A percentile compares a stretch with the other conserved stretches of the same genome.
Evolutionary conservation across 2,113 vertebrate genomes (phyloP).

Genomic region (Engystomops pustulosus): DNA sequence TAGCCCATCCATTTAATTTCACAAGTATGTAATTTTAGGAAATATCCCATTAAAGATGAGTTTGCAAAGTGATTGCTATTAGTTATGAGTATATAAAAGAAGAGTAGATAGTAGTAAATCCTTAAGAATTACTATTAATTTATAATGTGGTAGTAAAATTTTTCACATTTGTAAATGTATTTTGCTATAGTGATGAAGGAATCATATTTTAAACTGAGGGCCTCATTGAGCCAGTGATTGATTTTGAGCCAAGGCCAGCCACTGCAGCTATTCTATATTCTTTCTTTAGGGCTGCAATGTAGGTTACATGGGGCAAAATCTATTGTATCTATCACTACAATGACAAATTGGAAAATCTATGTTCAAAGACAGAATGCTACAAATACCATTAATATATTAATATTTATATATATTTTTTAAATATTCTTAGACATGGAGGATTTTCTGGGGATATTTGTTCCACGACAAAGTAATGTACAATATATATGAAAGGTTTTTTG

Average conservation of each 20-base stretch:
- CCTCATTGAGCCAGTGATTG: slow-evolving; percentile 14
- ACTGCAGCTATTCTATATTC: not conserved
- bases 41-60: slow-evolving; percentile 12
- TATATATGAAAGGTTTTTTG: too few relatives aligned
- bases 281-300: not conserved
- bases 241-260: slow-evolving; percentile 27
- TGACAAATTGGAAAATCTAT: not conserved
- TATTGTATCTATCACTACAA: not conserved
- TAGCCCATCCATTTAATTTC: not conserved
- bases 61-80: slow-evolving; percentile 29
- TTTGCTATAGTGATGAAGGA: slow-evolving; percentile 31
- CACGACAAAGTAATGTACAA: too few relatives aligned
- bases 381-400: too few relatives aligned
- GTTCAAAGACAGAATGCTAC: too few relatives aligned
- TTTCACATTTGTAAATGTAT: slow-evolving; percentile 28
- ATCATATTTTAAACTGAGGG: slow-evolving; percentile 38
- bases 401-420: too few relatives aligned
- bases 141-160: slow-evolving; percentile 25
- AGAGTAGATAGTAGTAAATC: slow-evolving; percentile 34
- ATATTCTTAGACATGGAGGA: too few relatives aligned
- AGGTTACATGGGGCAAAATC: not conserved
- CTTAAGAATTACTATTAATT: slow-evolving; percentile 11
- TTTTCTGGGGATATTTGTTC: too few relatives aligned
- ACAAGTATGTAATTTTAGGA: not conserved
- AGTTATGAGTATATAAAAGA: slow-evolving; percentile 43